These are phyloP conservation scores for Lacerta bilineata DNA, from an alignment of 2,797 vertebrate species.

Conservation along the genomic window DNA sequence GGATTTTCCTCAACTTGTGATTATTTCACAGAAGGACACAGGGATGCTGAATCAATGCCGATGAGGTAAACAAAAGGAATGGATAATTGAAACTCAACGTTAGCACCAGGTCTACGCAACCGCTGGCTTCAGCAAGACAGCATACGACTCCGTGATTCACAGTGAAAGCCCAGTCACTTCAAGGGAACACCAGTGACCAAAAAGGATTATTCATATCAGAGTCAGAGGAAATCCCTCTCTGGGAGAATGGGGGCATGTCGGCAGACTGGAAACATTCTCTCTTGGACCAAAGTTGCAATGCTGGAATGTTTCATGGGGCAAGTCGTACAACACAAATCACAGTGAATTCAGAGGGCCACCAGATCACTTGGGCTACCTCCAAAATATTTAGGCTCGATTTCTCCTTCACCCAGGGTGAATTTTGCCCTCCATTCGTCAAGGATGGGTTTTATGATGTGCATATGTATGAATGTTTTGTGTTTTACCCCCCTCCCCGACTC, in stretches of 20 bases:
- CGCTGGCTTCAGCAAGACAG: conserved; percentile 57
- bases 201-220: conserved; percentile 78
- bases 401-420: neutral
- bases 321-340: conserved; percentile 73
- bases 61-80: conserved; percentile 64
- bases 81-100: conserved; percentile 64
- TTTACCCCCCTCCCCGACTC: too few species aligned
- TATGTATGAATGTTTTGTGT: too few species aligned
- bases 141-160: conserved; percentile 71
- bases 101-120: conserved; percentile 30
- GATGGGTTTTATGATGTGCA: too few species aligned
- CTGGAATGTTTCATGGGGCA: conserved; percentile 76
- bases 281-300: conserved; percentile 56
- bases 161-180: conserved; percentile 69
- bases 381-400: conserved; percentile 71
- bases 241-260: conserved; percentile 68
- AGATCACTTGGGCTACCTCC: conserved; percentile 65
- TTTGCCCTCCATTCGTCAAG: too few species aligned
- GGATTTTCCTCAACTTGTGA: conserved; percentile 42
- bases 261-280: conserved; percentile 72
- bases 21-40: conserved; percentile 58
- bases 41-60: conserved; percentile 59
- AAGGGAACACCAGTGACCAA: conserved; percentile 75
- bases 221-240: conserved; percentile 79
- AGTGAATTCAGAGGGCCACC: conserved; percentile 75